Evolutionary conservation across 2,888 invertebrate species (phyloP), one percentile per base, ranked within the genome.

Genomic region (Petrolisthes manimaculis): DNA sequence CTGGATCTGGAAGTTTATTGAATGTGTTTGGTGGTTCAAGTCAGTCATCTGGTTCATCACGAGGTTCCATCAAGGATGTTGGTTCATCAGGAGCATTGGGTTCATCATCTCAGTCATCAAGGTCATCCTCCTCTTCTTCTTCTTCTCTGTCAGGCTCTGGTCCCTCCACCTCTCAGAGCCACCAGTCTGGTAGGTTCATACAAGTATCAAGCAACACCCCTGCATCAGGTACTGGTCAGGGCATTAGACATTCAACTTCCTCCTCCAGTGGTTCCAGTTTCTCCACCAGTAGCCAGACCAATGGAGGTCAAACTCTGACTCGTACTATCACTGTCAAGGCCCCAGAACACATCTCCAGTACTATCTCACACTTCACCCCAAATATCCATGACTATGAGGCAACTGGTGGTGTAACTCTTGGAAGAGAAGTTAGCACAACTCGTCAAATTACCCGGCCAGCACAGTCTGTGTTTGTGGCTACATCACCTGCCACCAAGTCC

Each of bases 291-390:
- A 71, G 71, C 71, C 14, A n/a, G 21, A 71, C 71, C 8, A 3
- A 2, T n/a, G 71, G 21, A n/a, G 71, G 71, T 6, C 14, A 71
- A 21, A 55, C 86, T 37, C 69, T 86, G 14, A 67, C 86, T 6
- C 89, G 88, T 55, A 85, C 85, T 18, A 83, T 90, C 53, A 83
- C 86, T 24, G 86, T 90, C 24, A 90, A 90, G 69, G 78, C 89
- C 4, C 89, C 89, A 54, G 83, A 86, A 74, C 82, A 88, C 56
- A 55, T 55, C n/a, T 87, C 89, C 8, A 86, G 69, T 77, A 83
- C 88, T 37, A 88, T 90, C 79, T 83, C 83, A 51, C 88, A 88
- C 83, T 90, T 90, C 83, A 56, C 69, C 8, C 89, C 89, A 18
- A 87, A 85, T 4, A 88, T 86, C 55, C 89, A 88, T 51, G 83